Base-by-base conservation (phyloP, 2,888 invertebrate genomes). In the Agrochola lychnidis region DNA sequence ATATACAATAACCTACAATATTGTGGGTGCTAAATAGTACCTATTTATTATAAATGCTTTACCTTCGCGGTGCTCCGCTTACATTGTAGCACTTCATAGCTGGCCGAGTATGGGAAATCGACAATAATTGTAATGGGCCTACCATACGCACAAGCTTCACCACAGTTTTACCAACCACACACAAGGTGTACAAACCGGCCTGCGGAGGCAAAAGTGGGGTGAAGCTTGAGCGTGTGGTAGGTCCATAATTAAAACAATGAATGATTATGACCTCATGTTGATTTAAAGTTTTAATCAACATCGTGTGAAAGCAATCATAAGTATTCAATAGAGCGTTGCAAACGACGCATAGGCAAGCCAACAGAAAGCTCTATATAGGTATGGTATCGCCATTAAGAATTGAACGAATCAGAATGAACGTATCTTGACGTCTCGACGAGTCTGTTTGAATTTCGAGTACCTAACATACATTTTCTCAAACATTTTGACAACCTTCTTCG, bases 241-340 rank as follows among this genome's bases (percentile, higher is more conserved):
- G 30, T 2, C 30, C 30, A 30, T 30, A 30, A 30, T 30, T 3
- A 30, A 48, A 48, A 4, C 6, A 19, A 45, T 45, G 5, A 42
- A n/a, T 42, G 64, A n/a, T 42, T n/a, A 63, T 25, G 25, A 63
- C 42, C n/a, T 1, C 45, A 45, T 45, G 45, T 7, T 61, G 14
- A 42, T 74, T 61, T 51, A 61, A n/a, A 30, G 0, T 42, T 36
- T 51, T n/a, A 75, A 61, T 74, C 42, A 42, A n/a, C 7, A 9
- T 42, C 12, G 9, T 48, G 16, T 51, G 16, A 30, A 61, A 61
- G 51, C 19, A 30, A 51, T 61, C 1, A 40, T 19, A 40, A 22
- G 0, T 22, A 16, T 40, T 59, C 16, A 61, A 16, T n/a, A n/a
- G 40, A 74, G 9, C 48, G 36, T 48, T 48, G 14, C 48, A 71